These are phyloP conservation scores for Macrostomum lignano DNA, from an alignment of 1,140 invertebrate species.

Conservation along the genomic window DNA sequence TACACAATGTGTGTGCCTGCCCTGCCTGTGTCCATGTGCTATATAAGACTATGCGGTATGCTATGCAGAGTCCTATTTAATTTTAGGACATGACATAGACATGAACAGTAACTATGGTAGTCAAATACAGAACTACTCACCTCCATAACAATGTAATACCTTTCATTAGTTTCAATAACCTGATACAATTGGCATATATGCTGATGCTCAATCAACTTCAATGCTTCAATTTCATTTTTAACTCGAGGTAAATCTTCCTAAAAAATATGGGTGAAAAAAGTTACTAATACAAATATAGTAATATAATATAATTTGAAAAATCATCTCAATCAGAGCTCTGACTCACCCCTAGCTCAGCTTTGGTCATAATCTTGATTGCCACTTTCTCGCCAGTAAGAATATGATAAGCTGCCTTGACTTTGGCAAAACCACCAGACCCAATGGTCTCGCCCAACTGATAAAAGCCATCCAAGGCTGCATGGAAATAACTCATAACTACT, in stretches of 20 bases:
- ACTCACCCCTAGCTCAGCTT: too few species aligned
- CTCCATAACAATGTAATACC: constrained; percentile 36
- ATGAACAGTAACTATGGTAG: neutral
- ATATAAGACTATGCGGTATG: too few species aligned
- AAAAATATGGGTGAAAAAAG: too few species aligned
- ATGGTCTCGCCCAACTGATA: constrained; percentile 45
- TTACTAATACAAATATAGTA: too few species aligned
- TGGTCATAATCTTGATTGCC: constrained; percentile 60
- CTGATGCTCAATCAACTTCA: constrained; percentile 46
- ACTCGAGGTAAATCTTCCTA: constrained; percentile 49
- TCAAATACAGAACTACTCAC: constrained; percentile 14
- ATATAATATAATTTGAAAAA: too few species aligned
- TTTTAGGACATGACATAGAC: neutral
- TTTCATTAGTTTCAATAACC: constrained; percentile 43
- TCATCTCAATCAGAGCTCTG: too few species aligned
- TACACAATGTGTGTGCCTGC: too few species aligned
- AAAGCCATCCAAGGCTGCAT: constrained; percentile 15
- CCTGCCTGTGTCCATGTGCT: too few species aligned
- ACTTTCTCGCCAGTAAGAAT: constrained; percentile 46
- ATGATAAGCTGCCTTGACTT: constrained; percentile 49
- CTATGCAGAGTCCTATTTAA: neutral
- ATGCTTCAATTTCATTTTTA: constrained; percentile 45
- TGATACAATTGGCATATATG: constrained; percentile 56
- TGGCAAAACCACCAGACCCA: constrained; percentile 43
- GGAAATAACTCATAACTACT: too few species aligned